A percentile compares a stretch with the other conserved stretches of the same genome.
Evolutionary conservation across 2,888 invertebrate species (phyloP).

Genomic region (Neoaliturus tenellus): DNA sequence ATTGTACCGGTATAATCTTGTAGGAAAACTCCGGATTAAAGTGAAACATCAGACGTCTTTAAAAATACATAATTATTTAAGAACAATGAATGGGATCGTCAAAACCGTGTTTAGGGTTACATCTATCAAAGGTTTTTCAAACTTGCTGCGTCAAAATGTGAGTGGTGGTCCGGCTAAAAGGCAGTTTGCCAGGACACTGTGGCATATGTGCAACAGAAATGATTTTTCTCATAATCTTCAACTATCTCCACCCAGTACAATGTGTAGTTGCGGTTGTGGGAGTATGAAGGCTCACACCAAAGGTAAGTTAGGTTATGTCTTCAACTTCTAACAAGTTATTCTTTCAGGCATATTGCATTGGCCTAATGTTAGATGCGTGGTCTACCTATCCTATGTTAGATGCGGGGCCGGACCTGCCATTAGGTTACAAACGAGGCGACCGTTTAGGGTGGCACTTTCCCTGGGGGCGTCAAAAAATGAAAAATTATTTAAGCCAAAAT

Average conservation of each 20-base stretch:
- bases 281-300: conserved; percentile 81
- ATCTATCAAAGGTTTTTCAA: conserved; percentile 47
- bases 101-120: conserved; percentile 43
- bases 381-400: too few species aligned
- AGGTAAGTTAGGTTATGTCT: conserved; percentile 74
- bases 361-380: too few species aligned
- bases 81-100: conserved; percentile 51
- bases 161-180: conserved; percentile 74
- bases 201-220: conserved; percentile 80
- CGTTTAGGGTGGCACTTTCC: too few species aligned
- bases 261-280: conserved; percentile 83
- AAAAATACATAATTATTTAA: neutral
- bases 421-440: too few species aligned
- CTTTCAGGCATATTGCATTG: too few species aligned
- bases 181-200: conserved; percentile 82
- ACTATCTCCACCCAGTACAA: conserved; percentile 77
- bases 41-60: too few species aligned
- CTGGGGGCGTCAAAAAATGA: too few species aligned
- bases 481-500: too few species aligned
- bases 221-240: conserved; percentile 68
- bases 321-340: too few species aligned
- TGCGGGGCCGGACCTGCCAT: too few species aligned
- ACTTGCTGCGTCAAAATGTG: conserved; percentile 47
- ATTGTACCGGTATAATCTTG: neutral
- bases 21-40: neutral